Conservation (phyloP, 2,113 vertebrate genomes). For the Labrus mixtus region DNA sequence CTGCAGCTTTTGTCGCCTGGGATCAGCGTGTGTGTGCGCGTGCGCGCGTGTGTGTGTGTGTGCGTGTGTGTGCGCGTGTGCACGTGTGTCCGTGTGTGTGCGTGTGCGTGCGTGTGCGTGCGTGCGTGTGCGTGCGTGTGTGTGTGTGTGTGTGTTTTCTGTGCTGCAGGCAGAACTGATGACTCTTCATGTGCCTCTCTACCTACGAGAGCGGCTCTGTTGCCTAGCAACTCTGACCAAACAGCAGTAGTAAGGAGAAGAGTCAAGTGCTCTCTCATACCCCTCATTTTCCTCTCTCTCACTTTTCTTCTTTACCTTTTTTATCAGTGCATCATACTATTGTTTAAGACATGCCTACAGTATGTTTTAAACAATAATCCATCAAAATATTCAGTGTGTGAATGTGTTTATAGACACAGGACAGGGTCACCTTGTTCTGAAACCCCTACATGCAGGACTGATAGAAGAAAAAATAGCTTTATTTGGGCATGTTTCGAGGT, state of each 20-base stretch:
- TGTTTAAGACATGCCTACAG: constrained; percentile 46
- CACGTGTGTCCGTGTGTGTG: no score
- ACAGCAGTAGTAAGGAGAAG: constrained; percentile 79
- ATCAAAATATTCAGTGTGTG: constrained; percentile 17
- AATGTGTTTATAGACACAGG: background rate
- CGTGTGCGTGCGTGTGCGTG: constrained; percentile 21
- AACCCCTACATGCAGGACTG: background rate
- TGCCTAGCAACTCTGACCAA: constrained; percentile 84
- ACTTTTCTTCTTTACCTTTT: constrained; percentile 50
- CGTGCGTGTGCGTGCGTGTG: constrained; percentile 20
- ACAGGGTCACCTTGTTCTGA: background rate
- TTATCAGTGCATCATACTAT: constrained; percentile 63
- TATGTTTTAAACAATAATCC: constrained; percentile 37
- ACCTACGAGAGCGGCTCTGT: constrained; percentile 81
- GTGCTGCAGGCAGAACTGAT: constrained; percentile 80
- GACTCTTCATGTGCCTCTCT: constrained; percentile 82
- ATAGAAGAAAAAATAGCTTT: no score
- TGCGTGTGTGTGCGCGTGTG: no score
- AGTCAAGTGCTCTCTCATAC: constrained; percentile 82
- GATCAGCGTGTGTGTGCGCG: constrained; percentile 51
- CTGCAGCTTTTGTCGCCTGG: constrained; percentile 75
- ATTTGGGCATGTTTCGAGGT: no score
- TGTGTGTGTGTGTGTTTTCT: constrained; percentile 32
- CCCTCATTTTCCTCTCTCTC: constrained; percentile 64
- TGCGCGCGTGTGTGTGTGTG: constrained; percentile 5